These are phyloP conservation scores for Labia minor DNA, from an alignment of 2,888 invertebrate genomes.

Conservation along the genomic window DNA sequence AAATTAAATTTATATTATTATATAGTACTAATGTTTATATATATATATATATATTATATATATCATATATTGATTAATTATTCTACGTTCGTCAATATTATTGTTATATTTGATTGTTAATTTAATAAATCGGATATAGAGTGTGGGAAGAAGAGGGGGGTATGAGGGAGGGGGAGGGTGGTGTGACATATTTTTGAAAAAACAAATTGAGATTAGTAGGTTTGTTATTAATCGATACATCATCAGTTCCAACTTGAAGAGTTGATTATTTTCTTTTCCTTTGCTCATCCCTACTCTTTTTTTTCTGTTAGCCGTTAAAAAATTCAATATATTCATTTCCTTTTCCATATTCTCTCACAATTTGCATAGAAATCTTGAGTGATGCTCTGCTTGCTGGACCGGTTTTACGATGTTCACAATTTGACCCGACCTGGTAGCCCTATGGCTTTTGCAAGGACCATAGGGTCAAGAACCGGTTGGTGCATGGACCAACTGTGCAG, in stretches of 20 bases:
- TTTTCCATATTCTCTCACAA: background rate
- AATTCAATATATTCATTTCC: background rate
- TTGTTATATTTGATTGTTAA: too few relatives aligned
- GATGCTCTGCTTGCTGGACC: background rate
- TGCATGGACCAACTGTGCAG: background rate
- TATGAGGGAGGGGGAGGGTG: too few relatives aligned
- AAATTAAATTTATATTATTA: too few relatives aligned
- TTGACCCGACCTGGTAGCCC: background rate
- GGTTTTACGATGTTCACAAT: background rate
- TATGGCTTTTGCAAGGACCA: background rate
- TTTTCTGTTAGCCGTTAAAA: background rate
- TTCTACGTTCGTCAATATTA: too few relatives aligned
- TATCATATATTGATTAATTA: too few relatives aligned
- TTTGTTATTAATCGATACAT: too few relatives aligned
- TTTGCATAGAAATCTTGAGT: background rate
- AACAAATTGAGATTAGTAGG: too few relatives aligned
- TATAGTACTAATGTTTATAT: too few relatives aligned
- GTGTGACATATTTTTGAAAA: too few relatives aligned
- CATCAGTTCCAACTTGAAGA: background rate
- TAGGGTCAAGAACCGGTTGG: slow-evolving; percentile 4
- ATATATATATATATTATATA: too few relatives aligned
- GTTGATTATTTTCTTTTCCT: background rate
- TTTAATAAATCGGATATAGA: too few relatives aligned
- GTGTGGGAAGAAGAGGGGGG: too few relatives aligned
- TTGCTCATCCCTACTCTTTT: background rate